Evolutionary conservation across 2,888 invertebrate species (phyloP).

Genomic region (Agriopis leucophaearia): DNA sequence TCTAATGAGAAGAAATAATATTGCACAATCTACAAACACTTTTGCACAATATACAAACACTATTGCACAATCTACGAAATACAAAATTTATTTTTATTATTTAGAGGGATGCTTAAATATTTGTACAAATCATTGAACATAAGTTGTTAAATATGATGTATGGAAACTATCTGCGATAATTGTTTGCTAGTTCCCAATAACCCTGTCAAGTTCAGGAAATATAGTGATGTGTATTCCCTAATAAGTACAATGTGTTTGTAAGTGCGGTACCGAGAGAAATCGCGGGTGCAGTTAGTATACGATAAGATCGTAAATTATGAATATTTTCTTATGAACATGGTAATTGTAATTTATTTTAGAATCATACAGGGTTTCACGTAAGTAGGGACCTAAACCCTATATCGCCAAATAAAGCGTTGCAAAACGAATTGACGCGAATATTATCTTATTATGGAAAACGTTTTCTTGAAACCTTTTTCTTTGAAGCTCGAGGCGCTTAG

Average conservation of each 20-base stretch:
- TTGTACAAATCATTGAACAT: too few relatives aligned
- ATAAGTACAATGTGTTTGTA: neutral
- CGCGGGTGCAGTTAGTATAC: neutral
- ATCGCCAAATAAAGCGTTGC: neutral
- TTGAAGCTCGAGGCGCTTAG: slow-evolving; percentile 12
- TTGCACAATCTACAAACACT: too few relatives aligned
- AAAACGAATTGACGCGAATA: slow-evolving; percentile 30
- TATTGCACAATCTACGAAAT: too few relatives aligned
- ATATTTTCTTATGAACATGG: neutral
- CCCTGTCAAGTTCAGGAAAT: too few relatives aligned
- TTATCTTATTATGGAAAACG: slow-evolving; percentile 34
- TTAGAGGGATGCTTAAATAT: too few relatives aligned
- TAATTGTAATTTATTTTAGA: neutral
- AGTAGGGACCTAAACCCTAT: neutral
- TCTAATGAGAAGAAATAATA: too few relatives aligned
- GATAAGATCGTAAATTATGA: neutral
- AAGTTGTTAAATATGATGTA: too few relatives aligned
- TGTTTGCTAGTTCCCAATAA: too few relatives aligned
- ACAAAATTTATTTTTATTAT: too few relatives aligned
- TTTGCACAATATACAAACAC: too few relatives aligned
- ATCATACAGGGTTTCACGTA: neutral
- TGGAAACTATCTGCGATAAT: too few relatives aligned
- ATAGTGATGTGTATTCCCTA: too few relatives aligned
- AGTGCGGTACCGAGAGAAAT: neutral
- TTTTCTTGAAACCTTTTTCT: slow-evolving; percentile 32